Evolutionary conservation across 2,113 vertebrate genomes (phyloP), one percentile per base, ranked within the genome.

Genomic region (Chunga burmeisteri): DNA sequence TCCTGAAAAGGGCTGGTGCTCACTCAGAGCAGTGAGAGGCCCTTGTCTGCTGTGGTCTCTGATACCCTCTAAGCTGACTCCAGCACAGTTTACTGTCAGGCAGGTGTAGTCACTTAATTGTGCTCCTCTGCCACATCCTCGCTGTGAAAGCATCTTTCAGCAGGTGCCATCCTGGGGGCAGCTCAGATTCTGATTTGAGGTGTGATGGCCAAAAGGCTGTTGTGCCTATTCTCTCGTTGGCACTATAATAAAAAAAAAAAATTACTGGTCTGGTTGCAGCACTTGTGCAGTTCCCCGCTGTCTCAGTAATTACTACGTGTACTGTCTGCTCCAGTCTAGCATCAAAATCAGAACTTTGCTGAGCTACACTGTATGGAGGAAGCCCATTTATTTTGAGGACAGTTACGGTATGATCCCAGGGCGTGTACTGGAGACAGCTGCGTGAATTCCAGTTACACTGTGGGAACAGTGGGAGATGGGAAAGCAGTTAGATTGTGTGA

Each of bases 321-420:
- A 8, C 6, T 27, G 19, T 40, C 30, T 40, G 7, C 34, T 75
- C 16, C 40, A 7, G 17, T 7, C 34, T 30, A 13, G n/a, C 19
- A 15, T 29, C 25, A 16, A 11, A 40, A 5, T 11, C 22, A 8
- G 44, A 72, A 18, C 40, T 78, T 66, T 0, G 2, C n/a, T 50
- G 47, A 40, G 32, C 72, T 21, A 0, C 2, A 23, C 68, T 29
- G 30, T 7, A 4, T 4, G 4, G 38, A 17, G 7, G 13, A 9
- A 3, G 1, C 47, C 42, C 3, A 0, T 1, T 22, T 16, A 1
- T 15, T 67, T 66, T 58, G 16, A 50, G 53, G 29, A 6, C 53
- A 12, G 1, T 52, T 3, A 2, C 1, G 2, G 8, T 8, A 4
- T 0, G 2, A 5, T 71, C 36, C 47, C 38, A 6, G 47, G 5